Evolutionary conservation across 2,113 vertebrate species (phyloP).

Genomic region (Pseudopodoces humilis): DNA sequence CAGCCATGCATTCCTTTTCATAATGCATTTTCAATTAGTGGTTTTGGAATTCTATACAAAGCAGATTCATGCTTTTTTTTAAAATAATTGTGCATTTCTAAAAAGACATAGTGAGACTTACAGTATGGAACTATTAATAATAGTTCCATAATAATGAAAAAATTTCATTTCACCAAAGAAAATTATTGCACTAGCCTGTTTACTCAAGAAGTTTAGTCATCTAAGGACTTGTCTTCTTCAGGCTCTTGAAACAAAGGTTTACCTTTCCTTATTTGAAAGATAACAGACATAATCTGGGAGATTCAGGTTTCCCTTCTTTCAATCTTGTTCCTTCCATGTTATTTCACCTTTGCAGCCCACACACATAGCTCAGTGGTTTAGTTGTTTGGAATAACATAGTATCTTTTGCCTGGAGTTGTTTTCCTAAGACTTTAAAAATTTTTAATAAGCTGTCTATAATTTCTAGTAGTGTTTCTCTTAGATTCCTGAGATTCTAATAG

Average conservation of each 20-base stretch:
- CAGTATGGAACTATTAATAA: not conserved
- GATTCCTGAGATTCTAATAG: not conserved
- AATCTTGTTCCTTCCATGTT: not conserved
- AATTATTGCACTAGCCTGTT: not conserved
- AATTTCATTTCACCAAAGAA: conserved; percentile 3
- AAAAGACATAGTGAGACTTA: not conserved
- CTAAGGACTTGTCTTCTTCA: not conserved
- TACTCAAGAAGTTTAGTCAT: not conserved
- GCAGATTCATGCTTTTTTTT: not conserved
- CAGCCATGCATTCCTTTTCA: conserved; percentile 61
- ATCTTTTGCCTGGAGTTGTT: not conserved
- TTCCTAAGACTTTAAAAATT: not conserved
- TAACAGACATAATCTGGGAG: not conserved
- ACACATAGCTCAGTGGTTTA: not conserved
- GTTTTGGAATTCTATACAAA: conserved; percentile 46
- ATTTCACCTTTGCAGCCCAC: not conserved
- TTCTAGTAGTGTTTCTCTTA: not conserved
- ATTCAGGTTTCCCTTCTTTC: not conserved
- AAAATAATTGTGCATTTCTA: not conserved
- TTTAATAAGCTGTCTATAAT: not conserved
- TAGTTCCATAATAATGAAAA: not conserved
- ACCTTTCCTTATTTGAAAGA: not conserved
- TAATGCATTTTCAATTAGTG: conserved; percentile 71
- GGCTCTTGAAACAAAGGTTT: not conserved
- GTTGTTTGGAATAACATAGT: not conserved